These are phyloP conservation scores for Disparrhopalites patrizii DNA, from an alignment of 2,888 invertebrate species.

Conservation along the genomic window DNA sequence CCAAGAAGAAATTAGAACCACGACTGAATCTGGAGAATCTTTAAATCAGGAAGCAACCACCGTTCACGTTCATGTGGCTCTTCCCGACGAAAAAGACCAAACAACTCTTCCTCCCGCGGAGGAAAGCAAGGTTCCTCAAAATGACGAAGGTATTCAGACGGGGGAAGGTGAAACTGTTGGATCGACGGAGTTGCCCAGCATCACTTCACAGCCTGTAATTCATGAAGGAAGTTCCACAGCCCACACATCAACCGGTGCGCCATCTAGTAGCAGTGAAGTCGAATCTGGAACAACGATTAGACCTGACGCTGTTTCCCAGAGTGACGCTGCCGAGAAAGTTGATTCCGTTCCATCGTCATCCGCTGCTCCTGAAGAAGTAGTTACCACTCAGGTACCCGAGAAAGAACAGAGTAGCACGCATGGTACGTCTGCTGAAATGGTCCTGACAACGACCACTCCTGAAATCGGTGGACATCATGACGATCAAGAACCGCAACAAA, in stretches of 20 bases:
- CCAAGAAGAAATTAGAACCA: not conserved
- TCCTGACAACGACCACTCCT: conserved; percentile 16
- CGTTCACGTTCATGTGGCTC: not conserved
- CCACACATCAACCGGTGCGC: not conserved
- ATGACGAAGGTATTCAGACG: not conserved
- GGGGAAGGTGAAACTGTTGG: not conserved
- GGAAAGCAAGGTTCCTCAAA: not conserved
- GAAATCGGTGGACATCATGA: not conserved
- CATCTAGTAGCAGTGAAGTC: not conserved
- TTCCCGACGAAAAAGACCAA: not conserved
- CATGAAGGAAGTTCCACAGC: not conserved
- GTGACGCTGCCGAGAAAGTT: not conserved
- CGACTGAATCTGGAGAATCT: not conserved
- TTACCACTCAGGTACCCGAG: not conserved
- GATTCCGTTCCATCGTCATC: not conserved
- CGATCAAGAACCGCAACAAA: not conserved
- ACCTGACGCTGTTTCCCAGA: not conserved
- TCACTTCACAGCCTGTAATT: not conserved
- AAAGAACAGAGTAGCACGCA: not conserved
- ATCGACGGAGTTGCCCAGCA: not conserved
- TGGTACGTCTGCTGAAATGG: conserved; percentile 8
- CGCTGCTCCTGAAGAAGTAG: not conserved
- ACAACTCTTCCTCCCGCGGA: not conserved
- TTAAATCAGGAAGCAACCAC: conserved; percentile 14
- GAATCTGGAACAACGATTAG: conserved; percentile 2